phyloP scores from a whole-genome alignment of 2,113 vertebrate species.

The Atlantisia rogersi region DNA sequence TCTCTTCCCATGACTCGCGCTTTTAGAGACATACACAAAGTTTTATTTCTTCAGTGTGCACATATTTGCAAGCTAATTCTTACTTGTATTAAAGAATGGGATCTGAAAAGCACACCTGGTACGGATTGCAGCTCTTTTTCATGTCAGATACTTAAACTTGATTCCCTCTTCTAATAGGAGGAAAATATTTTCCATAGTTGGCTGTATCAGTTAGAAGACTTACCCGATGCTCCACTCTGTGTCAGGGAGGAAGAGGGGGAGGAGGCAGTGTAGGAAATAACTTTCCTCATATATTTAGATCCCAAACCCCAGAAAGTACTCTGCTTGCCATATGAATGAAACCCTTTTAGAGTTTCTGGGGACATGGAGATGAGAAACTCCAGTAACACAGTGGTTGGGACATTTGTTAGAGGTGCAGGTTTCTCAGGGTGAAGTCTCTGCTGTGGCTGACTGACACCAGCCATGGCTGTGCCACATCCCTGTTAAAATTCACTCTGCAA shows the following conservation, averaged over 20 bases:
- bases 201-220: not conserved
- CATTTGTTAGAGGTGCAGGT: not conserved
- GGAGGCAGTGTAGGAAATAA: not conserved
- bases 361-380: not conserved
- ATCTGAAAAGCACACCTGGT: not conserved
- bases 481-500: not conserved
- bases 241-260: not conserved
- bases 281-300: not conserved
- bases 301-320: not conserved
- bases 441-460: not conserved
- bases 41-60: not conserved
- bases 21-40: not conserved
- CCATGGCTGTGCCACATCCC: not conserved
- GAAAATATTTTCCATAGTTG: not conserved
- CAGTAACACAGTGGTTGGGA: rapidly evolving
- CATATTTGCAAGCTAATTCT: not conserved
- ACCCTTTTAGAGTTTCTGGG: not conserved
- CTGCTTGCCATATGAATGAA: not conserved
- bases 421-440: not conserved
- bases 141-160: not conserved
- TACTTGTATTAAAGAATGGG: not conserved
- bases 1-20: not conserved
- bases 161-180: not conserved
- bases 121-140: not conserved
- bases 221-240: not conserved